Conservation (phyloP, 2,113 vertebrate genomes). For the Hemiprocne comata region DNA sequence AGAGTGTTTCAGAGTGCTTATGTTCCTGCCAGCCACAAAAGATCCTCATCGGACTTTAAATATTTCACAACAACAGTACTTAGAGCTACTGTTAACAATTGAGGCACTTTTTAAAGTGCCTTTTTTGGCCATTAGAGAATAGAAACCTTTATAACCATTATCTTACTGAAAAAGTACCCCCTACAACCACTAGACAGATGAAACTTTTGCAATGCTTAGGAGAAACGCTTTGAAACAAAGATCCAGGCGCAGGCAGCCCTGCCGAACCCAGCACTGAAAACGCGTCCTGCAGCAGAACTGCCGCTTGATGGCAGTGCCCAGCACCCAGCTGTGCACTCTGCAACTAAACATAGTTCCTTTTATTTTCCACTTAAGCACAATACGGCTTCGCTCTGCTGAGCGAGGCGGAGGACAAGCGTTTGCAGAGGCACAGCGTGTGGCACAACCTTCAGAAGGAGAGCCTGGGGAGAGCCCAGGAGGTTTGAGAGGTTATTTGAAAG, state of each 20-base stretch:
- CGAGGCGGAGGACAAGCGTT: accelerated
- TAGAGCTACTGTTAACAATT: background rate
- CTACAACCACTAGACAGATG: background rate
- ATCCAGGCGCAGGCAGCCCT: background rate
- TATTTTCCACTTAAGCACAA: background rate
- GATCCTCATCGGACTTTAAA: background rate
- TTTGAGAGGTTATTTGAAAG: background rate
- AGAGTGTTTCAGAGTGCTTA: background rate
- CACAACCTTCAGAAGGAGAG: background rate
- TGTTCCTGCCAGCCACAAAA: constrained; percentile 33
- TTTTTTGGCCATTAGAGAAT: background rate
- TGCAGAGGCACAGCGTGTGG: background rate
- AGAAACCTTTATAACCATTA: background rate
- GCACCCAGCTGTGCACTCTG: background rate
- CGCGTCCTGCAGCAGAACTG: background rate
- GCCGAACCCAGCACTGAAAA: background rate
- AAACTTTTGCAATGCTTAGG: background rate
- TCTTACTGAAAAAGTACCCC: background rate
- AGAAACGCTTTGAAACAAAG: background rate
- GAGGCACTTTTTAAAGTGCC: background rate
- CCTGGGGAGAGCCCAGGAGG: background rate
- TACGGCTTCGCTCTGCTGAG: background rate
- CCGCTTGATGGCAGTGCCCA: constrained; percentile 58
- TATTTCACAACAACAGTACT: constrained; percentile 32
- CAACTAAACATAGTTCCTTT: background rate